phyloP scores from a whole-genome alignment of 2,888 invertebrate species.

The Chrysolina haemoptera region DNA sequence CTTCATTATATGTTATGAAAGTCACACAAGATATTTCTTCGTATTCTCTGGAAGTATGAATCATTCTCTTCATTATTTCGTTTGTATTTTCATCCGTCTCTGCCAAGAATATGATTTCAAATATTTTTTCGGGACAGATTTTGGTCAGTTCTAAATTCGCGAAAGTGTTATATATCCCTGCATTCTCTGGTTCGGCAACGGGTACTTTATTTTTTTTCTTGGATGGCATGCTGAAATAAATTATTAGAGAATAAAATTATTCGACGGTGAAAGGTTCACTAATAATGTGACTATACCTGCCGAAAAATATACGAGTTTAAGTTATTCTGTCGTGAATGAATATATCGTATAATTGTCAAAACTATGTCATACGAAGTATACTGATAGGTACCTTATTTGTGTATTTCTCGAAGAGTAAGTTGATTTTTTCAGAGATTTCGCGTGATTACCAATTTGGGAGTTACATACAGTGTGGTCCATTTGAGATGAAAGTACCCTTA shows the following conservation, averaged over 20 bases:
- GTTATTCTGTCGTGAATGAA: too few relatives aligned
- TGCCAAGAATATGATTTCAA: constrained; percentile 51
- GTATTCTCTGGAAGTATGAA: constrained; percentile 48
- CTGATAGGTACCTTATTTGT: too few relatives aligned
- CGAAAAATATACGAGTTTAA: background rate
- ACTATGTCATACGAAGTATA: too few relatives aligned
- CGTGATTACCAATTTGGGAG: too few relatives aligned
- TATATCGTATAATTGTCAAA: too few relatives aligned
- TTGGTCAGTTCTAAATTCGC: constrained; percentile 43
- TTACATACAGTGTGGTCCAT: too few relatives aligned
- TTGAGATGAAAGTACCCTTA: too few relatives aligned
- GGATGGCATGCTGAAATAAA: constrained; percentile 4
- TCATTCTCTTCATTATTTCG: constrained; percentile 44
- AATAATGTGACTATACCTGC: background rate
- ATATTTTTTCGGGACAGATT: constrained; percentile 54
- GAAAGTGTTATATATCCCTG: constrained; percentile 23
- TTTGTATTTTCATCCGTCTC: constrained; percentile 43
- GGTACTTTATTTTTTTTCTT: background rate
- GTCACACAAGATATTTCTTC: constrained; percentile 54
- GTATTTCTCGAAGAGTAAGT: too few relatives aligned
- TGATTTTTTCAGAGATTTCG: too few relatives aligned
- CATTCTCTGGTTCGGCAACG: background rate
- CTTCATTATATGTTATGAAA: constrained; percentile 56
- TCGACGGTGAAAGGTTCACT: too few relatives aligned
- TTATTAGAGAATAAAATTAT: background rate